A percentile compares a stretch with the other conserved stretches of the same genome.
phyloP scores from a whole-genome alignment of 1,140 invertebrate genomes.

The Camponotus floridanus region DNA sequence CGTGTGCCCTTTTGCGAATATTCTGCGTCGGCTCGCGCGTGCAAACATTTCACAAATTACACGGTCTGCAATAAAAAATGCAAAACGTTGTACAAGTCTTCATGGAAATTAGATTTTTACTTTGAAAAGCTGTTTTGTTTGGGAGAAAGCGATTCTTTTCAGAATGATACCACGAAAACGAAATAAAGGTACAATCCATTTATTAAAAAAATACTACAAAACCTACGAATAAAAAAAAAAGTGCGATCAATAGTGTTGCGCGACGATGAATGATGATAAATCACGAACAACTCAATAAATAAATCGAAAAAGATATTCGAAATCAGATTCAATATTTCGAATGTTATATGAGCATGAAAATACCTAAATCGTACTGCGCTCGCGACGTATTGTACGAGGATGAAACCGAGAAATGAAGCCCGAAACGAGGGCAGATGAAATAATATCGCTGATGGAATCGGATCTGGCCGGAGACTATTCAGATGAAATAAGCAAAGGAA shows the following conservation, averaged over 20 bases:
- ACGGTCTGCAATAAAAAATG: constrained; percentile 62
- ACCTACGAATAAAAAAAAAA: too few species aligned
- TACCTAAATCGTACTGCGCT: constrained; percentile 70
- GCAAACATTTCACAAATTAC: constrained; percentile 63
- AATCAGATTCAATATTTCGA: too few species aligned
- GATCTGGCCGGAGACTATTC: constrained; percentile 63
- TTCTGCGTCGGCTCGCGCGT: constrained; percentile 45
- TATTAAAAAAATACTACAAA: constrained; percentile 61
- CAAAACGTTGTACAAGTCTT: constrained; percentile 51
- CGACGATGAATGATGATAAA: too few species aligned
- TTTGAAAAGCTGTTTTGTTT: constrained; percentile 58
- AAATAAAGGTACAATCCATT: constrained; percentile 20
- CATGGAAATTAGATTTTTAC: constrained; percentile 63
- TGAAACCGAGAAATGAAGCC: constrained; percentile 63
- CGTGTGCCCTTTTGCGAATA: constrained; percentile 53
- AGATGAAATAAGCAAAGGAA: constrained; percentile 64
- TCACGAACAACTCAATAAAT: too few species aligned
- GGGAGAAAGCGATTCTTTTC: constrained; percentile 50
- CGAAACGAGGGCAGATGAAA: constrained; percentile 69
- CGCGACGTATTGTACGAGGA: constrained; percentile 67
- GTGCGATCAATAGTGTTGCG: too few species aligned
- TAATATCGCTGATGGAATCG: constrained; percentile 74
- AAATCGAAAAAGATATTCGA: too few species aligned
- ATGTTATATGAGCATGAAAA: too few species aligned
- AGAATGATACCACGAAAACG: constrained; percentile 41